Evolutionary conservation across 2,888 invertebrate genomes (phyloP).

Genomic region (Tupiocoris notatus): DNA sequence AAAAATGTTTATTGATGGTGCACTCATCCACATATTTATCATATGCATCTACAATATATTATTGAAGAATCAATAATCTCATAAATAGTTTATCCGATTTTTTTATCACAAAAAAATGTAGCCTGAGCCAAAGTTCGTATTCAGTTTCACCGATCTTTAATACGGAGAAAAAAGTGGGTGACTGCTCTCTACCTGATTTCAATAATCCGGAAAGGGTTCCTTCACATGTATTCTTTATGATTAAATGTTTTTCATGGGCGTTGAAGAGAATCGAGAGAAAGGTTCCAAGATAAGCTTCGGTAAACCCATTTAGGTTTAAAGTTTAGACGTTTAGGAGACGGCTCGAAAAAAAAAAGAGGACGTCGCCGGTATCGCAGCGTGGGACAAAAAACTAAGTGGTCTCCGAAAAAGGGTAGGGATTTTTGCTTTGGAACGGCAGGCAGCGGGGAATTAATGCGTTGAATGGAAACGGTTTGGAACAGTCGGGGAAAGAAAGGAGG

Average conservation of each 20-base stretch:
- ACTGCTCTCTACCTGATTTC: neutral
- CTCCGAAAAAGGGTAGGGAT: neutral
- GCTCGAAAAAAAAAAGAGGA: neutral
- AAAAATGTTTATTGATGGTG: too few species aligned
- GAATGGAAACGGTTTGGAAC: neutral
- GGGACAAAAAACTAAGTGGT: neutral
- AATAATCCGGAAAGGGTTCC: neutral
- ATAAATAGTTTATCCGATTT: too few species aligned
- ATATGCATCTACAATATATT: too few species aligned
- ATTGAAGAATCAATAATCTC: too few species aligned
- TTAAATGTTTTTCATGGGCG: neutral
- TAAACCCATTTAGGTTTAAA: conserved; percentile 17
- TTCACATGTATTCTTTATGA: neutral
- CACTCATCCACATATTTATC: too few species aligned
- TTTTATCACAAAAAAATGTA: too few species aligned
- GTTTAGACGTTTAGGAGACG: neutral
- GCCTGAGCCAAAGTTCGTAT: too few species aligned
- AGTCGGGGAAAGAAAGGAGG: neutral
- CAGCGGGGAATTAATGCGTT: neutral
- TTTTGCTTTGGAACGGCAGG: neutral
- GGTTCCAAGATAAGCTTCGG: conserved; percentile 24
- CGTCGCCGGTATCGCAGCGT: too few species aligned
- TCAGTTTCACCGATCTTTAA: too few species aligned
- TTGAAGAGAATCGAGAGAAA: neutral
- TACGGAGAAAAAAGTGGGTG: too few species aligned